Evolutionary conservation across 2,888 invertebrate species (phyloP).

Genomic region (Hoplodrina ambigua): DNA sequence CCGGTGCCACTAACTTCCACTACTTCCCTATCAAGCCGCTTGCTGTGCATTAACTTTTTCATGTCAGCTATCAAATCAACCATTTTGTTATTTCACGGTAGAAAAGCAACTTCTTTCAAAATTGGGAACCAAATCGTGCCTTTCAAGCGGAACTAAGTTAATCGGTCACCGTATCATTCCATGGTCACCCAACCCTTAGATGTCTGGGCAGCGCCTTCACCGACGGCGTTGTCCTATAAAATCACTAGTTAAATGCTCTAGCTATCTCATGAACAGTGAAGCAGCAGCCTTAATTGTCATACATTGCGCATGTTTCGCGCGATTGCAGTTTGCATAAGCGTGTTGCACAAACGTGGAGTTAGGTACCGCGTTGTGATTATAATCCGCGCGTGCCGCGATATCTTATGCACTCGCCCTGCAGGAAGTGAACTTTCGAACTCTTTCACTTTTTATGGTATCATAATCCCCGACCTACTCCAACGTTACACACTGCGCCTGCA

Average conservation of each 20-base stretch:
- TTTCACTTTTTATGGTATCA: conserved; percentile 77
- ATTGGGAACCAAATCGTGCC: conserved; percentile 54
- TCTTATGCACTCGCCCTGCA: conserved; percentile 78
- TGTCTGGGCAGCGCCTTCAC: conserved; percentile 12
- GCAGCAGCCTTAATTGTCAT: conserved; percentile 65
- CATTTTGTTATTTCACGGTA: conserved; percentile 69
- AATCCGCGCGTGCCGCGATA: conserved; percentile 84
- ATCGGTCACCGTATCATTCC: conserved; percentile 40
- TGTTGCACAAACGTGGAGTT: conserved; percentile 84
- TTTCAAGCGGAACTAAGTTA: conserved; percentile 57
- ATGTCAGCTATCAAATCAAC: conserved; percentile 41
- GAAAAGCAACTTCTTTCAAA: conserved; percentile 37
- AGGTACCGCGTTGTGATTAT: conserved; percentile 82
- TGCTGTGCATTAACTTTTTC: conserved; percentile 42
- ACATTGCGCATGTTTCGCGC: conserved; percentile 82
- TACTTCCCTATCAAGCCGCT: conserved; percentile 14
- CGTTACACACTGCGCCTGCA: conserved; percentile 21
- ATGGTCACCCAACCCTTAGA: conserved; percentile 20
- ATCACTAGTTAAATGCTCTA: neutral
- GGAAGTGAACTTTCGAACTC: conserved; percentile 83
- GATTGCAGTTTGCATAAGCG: conserved; percentile 86
- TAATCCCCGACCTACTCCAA: conserved; percentile 58
- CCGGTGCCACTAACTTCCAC: conserved; percentile 30
- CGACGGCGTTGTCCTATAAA: neutral
- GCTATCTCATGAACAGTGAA: conserved; percentile 14